phyloP scores from a whole-genome alignment of 2,797 vertebrate species.

The Scarus forsteni region DNA sequence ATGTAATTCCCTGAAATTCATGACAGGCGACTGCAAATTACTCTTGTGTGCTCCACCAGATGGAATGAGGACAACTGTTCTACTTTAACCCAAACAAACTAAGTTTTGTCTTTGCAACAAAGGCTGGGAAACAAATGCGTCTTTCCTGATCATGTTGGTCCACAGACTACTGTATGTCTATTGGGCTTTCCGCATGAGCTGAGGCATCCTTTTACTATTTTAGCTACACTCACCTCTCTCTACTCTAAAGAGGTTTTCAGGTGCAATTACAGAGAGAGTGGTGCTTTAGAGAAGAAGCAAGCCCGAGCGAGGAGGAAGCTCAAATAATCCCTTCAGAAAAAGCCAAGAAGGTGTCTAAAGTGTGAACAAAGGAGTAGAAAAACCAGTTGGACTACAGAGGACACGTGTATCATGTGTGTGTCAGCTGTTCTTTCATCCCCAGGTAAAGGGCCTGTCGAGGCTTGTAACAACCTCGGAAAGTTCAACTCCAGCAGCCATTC shows the following conservation, averaged over 20 bases:
- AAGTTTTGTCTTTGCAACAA: no score
- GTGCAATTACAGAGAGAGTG: conserved; percentile 4
- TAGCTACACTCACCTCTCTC: conserved; percentile 1
- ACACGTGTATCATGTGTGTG: conserved; percentile 6
- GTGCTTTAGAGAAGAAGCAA: neutral
- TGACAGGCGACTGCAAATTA: no score
- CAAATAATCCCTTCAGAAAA: conserved; percentile 10
- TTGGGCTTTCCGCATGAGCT: no score
- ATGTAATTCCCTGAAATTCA: no score
- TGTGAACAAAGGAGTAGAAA: conserved; percentile 26
- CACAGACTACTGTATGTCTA: no score
- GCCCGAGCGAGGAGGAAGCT: neutral
- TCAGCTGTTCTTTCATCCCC: conserved; percentile 43
- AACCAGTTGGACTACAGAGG: conserved; percentile 60
- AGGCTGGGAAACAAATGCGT: no score
- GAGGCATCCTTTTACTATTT: neutral
- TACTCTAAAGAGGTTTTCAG: conserved; percentile 20
- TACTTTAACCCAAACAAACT: no score
- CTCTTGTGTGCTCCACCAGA: no score
- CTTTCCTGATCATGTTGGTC: no score
- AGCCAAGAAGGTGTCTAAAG: neutral
- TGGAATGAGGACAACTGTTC: no score
- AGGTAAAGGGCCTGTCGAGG: conserved; percentile 45
- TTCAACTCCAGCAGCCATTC: conserved; percentile 49
- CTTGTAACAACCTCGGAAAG: conserved; percentile 55